Base-by-base conservation (phyloP, 2,888 invertebrate species). In the Platerodrilus igneus region DNA sequence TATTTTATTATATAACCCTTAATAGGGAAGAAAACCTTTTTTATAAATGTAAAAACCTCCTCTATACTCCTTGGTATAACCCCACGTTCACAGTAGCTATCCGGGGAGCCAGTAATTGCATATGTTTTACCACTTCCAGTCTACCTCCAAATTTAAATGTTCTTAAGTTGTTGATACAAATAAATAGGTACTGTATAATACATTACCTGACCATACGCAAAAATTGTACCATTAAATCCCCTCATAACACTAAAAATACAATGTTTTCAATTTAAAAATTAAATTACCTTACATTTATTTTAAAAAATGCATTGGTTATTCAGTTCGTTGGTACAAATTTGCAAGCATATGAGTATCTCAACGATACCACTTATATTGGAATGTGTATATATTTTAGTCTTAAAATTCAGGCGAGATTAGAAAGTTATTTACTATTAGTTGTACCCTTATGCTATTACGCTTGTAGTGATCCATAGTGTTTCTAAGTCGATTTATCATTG, bases 51-150 rank as follows among this genome's bases (percentile, higher is more conserved):
- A 47, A 75, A 75, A 45, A 75, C 63, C 50, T 72, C 66, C 45
- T 72, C 63, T 37, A 75, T 63, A 9, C 71, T 67, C 47, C 75
- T 60, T 1, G 76, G 75, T 39, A 75, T 68, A 20, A 76, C 66
- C 27, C 76, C 76, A 39, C 71, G 62, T 10, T 68, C 62, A n/a
- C 66, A 60, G 44, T 64, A 67, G 13, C 59, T 56, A 35, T 59
- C 57, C 4, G 66, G 62, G 9, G 69, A 68, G 6, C 76, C 75
- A 3, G 70, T 73, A 48, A 75, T 72, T 10, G 72, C 64, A 47
- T 69, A 72, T 1, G 75, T 75, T 57, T 76, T 76, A 4, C 75
- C 75, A 55, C 73, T 75, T 21, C 75, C 75, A 8, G 75, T 75
- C 72, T 75, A 51, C 17, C 54, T 56, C 50, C n/a, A n/a, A n/a